These are phyloP conservation scores for Eleutherodactylus coqui DNA, from an alignment of 2,797 vertebrate species.

Conservation along the genomic window DNA sequence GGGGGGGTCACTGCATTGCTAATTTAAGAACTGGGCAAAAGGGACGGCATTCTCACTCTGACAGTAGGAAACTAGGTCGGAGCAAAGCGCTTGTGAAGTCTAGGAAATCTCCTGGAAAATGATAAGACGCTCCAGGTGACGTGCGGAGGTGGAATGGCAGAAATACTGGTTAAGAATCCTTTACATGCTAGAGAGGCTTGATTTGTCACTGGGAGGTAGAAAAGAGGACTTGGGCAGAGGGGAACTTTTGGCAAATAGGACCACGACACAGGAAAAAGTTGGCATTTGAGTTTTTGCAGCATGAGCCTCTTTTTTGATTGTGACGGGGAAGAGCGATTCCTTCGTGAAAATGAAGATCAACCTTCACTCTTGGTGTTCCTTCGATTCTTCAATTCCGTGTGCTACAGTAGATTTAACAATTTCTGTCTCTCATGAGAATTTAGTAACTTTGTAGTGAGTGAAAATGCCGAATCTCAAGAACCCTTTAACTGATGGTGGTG, in stretches of 20 bases:
- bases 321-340: no score
- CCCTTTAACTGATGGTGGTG: no score
- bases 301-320: neutral
- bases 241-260: neutral
- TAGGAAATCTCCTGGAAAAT: conserved; percentile 44
- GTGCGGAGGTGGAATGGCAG: neutral
- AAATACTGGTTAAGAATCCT: neutral
- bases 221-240: neutral
- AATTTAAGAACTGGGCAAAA: conserved; percentile 40
- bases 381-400: no score
- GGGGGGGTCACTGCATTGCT: conserved; percentile 32
- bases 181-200: neutral
- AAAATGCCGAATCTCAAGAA: no score
- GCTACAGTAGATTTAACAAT: no score
- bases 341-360: no score
- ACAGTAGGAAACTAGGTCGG: conserved; percentile 51
- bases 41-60: conserved; percentile 24
- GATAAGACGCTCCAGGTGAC: conserved; percentile 22
- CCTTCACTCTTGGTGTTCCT: no score
- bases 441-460: no score
- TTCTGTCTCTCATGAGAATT: no score
- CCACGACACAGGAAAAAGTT: neutral
- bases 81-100: conserved; percentile 16
- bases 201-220: neutral
- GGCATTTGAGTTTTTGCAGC: neutral